Base-by-base conservation (phyloP, 1,140 invertebrate species). In the Bemisia tabaci region DNA sequence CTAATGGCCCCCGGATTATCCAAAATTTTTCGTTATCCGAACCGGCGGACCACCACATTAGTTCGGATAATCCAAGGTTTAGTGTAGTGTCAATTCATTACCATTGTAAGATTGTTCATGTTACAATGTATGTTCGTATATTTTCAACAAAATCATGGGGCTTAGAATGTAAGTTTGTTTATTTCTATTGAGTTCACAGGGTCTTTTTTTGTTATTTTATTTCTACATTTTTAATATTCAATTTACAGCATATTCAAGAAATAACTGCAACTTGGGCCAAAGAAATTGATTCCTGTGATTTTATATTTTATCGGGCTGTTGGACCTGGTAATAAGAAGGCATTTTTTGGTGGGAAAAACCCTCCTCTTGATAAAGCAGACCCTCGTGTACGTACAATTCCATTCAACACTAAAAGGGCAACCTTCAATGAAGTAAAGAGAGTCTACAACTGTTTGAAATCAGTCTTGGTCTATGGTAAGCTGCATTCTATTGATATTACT, bases 391-490 rank as follows among this genome's bases (percentile, higher is more conserved):
- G 90, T 73, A 83, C 81, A 58, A 82, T 95, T 69, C 92, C 92
- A 5, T 92, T 95, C 77, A 84, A 88, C 1, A 94, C 92, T 0
- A 81, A 86, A 70, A 81, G 90, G 71, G 87, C 92, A 2, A 92
- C 89, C 1, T 90, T 86, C 70, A 88, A 83, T 65, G 92, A 94
- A 81, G 84, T 92, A 0, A 82, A 87, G 74, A 79, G 90, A 66
- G 88, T 92, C 1, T 85, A 90, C 73, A 81, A 84, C 58, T 79
- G 87, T 65, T 74, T 95, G 2, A 80, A 84, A n/a, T 84, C 83
- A 61, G 78, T 91, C 63, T 85, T 87, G 74, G 82, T 89, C 68
- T 90, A 90, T 78, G 87, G 90, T 87, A 77, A 75, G 78, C 70
- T 22, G 26, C 68, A 1, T 24, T 0, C 24, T 26, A 26, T 17